These are phyloP conservation scores for Diloba caeruleocephala DNA, from an alignment of 2,888 invertebrate species.

Conservation along the genomic window DNA sequence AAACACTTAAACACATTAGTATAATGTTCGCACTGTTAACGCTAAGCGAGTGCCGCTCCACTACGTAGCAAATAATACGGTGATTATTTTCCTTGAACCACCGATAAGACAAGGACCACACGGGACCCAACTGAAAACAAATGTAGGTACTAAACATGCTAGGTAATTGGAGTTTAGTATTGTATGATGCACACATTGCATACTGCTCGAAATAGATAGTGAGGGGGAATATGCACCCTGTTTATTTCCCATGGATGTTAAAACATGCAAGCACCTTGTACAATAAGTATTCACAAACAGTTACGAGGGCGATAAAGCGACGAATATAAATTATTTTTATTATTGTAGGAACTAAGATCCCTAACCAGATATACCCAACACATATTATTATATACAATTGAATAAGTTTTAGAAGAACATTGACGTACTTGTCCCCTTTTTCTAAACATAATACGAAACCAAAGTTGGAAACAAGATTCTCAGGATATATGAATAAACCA, in stretches of 20 bases:
- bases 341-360: conserved; percentile 20
- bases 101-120: conserved; percentile 15
- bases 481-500: conserved; percentile 29
- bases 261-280: conserved; percentile 17
- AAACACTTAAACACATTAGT: conserved; percentile 71
- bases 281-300: conserved; percentile 25
- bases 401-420: conserved; percentile 17
- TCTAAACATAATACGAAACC: conserved; percentile 14
- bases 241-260: conserved; percentile 20
- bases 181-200: conserved; percentile 40
- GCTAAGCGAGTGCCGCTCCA: conserved; percentile 13
- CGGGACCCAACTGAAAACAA: conserved; percentile 14
- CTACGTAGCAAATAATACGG: conserved; percentile 10
- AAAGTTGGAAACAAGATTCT: conserved; percentile 20
- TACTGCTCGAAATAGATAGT: conserved; percentile 31
- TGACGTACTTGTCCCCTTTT: conserved; percentile 7
- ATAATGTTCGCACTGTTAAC: conserved; percentile 59
- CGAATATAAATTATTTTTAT: conserved; percentile 15
- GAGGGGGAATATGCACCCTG: conserved; percentile 45
- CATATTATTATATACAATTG: conserved; percentile 9
- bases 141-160: conserved; percentile 27
- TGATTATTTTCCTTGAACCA: conserved; percentile 17
- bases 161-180: conserved; percentile 28
- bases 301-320: conserved; percentile 21
- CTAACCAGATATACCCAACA: conserved; percentile 6